Conservation (phyloP, 2,888 invertebrate species). For the Drosophila helvetica region DNA sequence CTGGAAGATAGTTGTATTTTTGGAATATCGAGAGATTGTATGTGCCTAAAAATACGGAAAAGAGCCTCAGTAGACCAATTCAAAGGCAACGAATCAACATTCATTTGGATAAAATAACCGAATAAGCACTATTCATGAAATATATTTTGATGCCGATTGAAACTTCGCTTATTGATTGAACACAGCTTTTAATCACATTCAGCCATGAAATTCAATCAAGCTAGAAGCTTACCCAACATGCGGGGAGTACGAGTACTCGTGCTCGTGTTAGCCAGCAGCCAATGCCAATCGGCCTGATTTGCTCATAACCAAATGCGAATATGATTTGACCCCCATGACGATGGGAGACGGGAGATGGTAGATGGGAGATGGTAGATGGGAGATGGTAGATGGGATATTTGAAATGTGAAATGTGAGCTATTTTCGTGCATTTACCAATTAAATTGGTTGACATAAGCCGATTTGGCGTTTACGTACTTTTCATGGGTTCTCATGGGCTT, state of each 20-base stretch:
- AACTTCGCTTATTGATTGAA: conserved; percentile 12
- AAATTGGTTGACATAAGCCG: conserved; percentile 64
- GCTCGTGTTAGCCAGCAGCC: conserved; percentile 14
- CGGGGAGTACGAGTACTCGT: too few species aligned
- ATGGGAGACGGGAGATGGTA: too few species aligned
- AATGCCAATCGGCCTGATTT: conserved; percentile 19
- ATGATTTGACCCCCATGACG: conserved; percentile 5
- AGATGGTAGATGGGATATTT: too few species aligned
- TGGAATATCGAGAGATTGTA: too few species aligned
- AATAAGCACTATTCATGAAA: background rate
- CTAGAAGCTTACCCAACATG: conserved; percentile 15
- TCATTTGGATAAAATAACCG: background rate
- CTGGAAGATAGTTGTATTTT: too few species aligned
- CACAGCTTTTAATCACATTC: conserved; percentile 19
- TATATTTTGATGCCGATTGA: background rate
- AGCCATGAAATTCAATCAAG: conserved; percentile 25
- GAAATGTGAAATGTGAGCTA: conserved; percentile 6
- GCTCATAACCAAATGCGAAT: conserved; percentile 17
- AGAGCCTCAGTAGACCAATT: background rate
- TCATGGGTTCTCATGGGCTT: background rate
- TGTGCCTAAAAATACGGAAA: too few species aligned
- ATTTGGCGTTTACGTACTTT: conserved; percentile 37
- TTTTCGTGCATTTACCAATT: conserved; percentile 57
- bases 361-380: too few species aligned
- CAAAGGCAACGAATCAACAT: background rate